Conservation (phyloP, 2,797 vertebrate species). For the Acomys russatus region DNA sequence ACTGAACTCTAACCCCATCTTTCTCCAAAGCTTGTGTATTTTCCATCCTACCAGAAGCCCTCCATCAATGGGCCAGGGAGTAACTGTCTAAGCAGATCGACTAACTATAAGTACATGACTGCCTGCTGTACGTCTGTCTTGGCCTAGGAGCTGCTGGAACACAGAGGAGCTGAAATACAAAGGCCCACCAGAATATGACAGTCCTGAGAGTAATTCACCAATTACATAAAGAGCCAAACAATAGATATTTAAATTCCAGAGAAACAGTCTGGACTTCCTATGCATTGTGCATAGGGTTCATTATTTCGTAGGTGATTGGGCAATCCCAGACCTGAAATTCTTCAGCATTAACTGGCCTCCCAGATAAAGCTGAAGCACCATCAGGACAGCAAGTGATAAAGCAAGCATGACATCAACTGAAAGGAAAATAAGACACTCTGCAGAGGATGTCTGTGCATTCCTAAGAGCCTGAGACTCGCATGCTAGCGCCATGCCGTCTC, state of each 20-base stretch:
- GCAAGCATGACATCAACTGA: constrained; percentile 58
- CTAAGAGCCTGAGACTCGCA: not conserved
- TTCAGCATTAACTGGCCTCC: constrained; percentile 31
- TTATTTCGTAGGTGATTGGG: not conserved
- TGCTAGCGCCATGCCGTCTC: not conserved
- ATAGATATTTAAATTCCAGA: not conserved
- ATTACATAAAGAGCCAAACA: constrained; percentile 11
- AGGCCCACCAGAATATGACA: not conserved
- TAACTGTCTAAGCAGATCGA: constrained; percentile 44
- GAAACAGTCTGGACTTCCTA: not conserved
- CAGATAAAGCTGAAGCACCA: not conserved
- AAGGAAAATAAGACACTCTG: constrained; percentile 23
- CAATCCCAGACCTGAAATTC: constrained; percentile 39
- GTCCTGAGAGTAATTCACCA: not conserved
- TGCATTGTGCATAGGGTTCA: not conserved
- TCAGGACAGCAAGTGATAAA: constrained; percentile 32
- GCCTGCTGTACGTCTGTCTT: not conserved
- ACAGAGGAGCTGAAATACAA: constrained; percentile 9
- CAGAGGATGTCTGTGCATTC: not conserved
- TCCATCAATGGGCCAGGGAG: not conserved
- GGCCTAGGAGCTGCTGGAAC: not conserved
- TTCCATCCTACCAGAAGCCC: not conserved
- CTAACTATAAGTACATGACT: not conserved
- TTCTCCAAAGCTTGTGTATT: not conserved
- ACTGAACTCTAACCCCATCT: not conserved